phyloP scores from a whole-genome alignment of 2,888 invertebrate genomes.

The Drosophila bunnanda region DNA sequence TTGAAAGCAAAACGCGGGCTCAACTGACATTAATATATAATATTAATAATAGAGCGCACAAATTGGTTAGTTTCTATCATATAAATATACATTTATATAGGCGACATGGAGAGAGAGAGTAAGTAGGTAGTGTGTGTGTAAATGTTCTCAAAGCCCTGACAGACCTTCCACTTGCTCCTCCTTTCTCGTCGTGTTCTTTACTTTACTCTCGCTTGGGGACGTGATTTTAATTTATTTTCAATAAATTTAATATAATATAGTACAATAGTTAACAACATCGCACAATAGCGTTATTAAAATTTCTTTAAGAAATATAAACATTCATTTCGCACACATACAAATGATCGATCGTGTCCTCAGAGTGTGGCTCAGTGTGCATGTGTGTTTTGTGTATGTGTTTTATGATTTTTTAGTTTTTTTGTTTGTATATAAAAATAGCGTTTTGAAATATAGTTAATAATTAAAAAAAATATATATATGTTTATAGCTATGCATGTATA shows the following conservation, averaged over 20 bases:
- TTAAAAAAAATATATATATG: constrained; percentile 50
- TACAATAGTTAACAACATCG: constrained; percentile 83
- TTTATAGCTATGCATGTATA: constrained; percentile 37
- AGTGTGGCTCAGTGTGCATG: constrained; percentile 31
- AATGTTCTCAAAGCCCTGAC: constrained; percentile 44
- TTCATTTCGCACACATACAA: constrained; percentile 73
- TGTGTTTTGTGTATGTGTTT: constrained; percentile 25
- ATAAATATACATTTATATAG: constrained; percentile 44
- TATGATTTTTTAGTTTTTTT: constrained; percentile 29
- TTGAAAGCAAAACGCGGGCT: constrained; percentile 46
- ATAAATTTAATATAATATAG: constrained; percentile 80
- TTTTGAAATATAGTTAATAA: constrained; percentile 66
- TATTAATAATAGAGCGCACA: constrained; percentile 55
- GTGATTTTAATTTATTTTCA: constrained; percentile 78
- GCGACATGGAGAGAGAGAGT: constrained; percentile 12
- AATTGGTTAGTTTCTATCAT: constrained; percentile 45
- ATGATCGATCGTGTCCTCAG: constrained; percentile 42
- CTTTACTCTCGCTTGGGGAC: constrained; percentile 48
- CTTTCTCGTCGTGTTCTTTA: not conserved
- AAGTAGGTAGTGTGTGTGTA: constrained; percentile 32
- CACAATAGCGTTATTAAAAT: constrained; percentile 84
- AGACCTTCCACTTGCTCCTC: constrained; percentile 51
- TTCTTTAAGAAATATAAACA: constrained; percentile 84
- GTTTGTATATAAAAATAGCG: constrained; percentile 71
- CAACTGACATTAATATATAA: constrained; percentile 56